Evolutionary conservation across 2,888 invertebrate species (phyloP), one percentile per base, ranked within the genome.

Genomic region (Cryptocheilus praepositus): DNA sequence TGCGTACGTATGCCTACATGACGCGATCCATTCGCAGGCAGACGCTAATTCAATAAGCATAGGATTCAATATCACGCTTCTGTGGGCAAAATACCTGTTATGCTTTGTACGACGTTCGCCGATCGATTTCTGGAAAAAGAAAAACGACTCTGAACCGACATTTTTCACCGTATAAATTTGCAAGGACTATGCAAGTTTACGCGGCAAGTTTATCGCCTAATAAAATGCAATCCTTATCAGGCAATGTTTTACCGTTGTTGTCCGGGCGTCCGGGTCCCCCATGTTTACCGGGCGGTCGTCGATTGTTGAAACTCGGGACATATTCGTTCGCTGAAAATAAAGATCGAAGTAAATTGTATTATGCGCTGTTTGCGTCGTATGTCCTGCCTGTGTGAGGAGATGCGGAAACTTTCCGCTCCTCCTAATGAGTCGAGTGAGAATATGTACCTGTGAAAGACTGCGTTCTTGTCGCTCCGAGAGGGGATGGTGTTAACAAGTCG

Each of bases 341-440:
- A 36, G 7, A 36, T 1, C 36, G 11, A 36, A 36, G 13, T 36
- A 36, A 7, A 11, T 7, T 36, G 25, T 5, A 36, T 11, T 36
- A 49, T 49, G 7, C 5, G 7, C 3, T 18, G n/a, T 49, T 49
- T 49, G 18, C 5, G 18, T 16, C 3, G 16, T 49, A 49, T 1
- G 49, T 16, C 0, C 5, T 49, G 16, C 16, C 13, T 11, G 36
- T 11, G 36, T 4, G 2, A 36, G 36, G 36, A 36, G 3, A 36
- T 11, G 36, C 21, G 68, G 52, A 76, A 79, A 79, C 72, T 79
- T 78, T 78, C 79, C 78, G 25, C 21, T 68, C 21, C 70, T 68
- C 79, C 61, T 78, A 79, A 64, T 74, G 77, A 79, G 65, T 58
- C 49, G 64, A 56, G 63, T 60, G 74, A 76, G 70, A 70, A 78